Evolutionary conservation across 53 echinoderm and acorn worm genomes (phyloP), one percentile per base, ranked within the genome.

Genomic region (Holothuria scabra): DNA sequence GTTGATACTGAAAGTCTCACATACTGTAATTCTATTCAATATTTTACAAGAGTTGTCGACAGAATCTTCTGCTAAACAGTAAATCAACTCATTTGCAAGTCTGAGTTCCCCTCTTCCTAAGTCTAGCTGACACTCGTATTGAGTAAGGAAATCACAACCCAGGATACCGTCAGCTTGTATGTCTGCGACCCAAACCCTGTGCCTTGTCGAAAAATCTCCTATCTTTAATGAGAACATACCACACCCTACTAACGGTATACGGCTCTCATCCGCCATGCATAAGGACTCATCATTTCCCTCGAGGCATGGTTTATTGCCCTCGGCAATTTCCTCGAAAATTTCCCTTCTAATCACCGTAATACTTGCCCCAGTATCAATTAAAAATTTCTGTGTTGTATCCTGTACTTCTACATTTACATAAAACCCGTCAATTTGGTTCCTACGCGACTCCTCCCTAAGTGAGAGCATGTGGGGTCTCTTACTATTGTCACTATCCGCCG

Each of bases 161-260:
- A 68, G 30, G n/a, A 68, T 68, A 21, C 31, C 30, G 19, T 68
- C 69, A 32, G 69, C 31, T 6, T 29, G 28, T 32, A 68, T 68
- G 16, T 68, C 69, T 32, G 69, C 33, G 21, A 68, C 35, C 69
- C 69, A 68, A 30, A 68, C 33, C 6, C 4, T 10, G 72, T 72
- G 10, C 18, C n/a, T 67, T 3, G 67, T 34, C 29, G 33, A 7
- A 29, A 66, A 24, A 29, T 66, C 67, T 52, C 2, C 18, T 13
- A 31, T 67, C 33, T 67, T 67, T 26, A 74, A 23, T 74, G 74
- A 74, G 46, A 74, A 74, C 19, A 37, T 74, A 66, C 67, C 67
- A 66, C 67, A 67, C 31, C 67, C 67, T 32, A 21, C 21, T 32
- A 67, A 67, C 34, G 33, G 67, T 67, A 67, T 29, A 21, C 30